phyloP scores from a whole-genome alignment of 2,797 vertebrate genomes.

The Pelobates cultripes region DNA sequence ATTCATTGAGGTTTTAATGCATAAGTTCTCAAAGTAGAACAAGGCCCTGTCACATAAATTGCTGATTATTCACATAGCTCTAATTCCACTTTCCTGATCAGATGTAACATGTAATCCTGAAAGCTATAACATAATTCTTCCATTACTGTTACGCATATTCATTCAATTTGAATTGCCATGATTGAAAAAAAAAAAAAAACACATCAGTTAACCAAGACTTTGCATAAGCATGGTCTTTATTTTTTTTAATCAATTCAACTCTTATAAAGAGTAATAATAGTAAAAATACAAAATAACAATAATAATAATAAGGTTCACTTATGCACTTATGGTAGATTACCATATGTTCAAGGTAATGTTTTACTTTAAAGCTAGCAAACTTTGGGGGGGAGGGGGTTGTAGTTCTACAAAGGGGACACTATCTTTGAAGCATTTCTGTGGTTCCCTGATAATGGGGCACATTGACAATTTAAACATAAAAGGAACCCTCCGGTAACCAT shows the following conservation, averaged over 20 bases:
- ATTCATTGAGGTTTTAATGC: neutral
- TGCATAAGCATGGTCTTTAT: neutral
- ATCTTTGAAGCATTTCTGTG: no score
- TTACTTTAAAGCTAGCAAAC: no score
- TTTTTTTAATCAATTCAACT: neutral
- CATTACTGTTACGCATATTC: neutral
- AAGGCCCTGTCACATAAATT: neutral
- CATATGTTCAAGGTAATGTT: no score
- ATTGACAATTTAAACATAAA: no score
- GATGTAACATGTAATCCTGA: neutral
- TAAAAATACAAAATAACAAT: no score
- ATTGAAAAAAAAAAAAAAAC: neutral
- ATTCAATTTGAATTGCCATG: neutral
- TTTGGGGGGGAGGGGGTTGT: no score
- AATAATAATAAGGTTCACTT: no score
- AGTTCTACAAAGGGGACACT: no score
- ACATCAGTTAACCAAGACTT: slow-evolving; percentile 1
- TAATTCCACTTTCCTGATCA: neutral
- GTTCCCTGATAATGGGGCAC: no score
- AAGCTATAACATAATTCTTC: neutral
- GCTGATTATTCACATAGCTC: neutral
- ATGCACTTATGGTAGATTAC: no score
- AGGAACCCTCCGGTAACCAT: no score
- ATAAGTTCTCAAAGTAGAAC: neutral
- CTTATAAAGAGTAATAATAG: no score